A percentile compares a stretch with the other conserved stretches of the same genome.
Evolutionary conservation across 2,888 invertebrate genomes (phyloP).

Genomic region (Heliothis peltigera): DNA sequence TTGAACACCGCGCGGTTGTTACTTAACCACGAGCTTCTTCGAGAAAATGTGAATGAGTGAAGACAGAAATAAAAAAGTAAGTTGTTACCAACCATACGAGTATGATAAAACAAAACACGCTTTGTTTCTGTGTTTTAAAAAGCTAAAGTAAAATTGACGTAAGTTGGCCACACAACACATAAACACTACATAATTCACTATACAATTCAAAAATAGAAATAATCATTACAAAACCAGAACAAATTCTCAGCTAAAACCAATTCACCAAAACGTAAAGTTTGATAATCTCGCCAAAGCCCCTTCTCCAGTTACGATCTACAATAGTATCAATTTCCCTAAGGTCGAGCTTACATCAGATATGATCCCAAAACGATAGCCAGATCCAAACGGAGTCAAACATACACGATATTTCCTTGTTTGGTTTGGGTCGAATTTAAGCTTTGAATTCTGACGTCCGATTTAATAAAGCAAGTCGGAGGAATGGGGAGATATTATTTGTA

Average conservation of each 20-base stretch:
- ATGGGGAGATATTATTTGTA: not conserved
- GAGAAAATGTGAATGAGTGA: too few relatives aligned
- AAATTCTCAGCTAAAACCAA: not conserved
- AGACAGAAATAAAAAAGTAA: too few relatives aligned
- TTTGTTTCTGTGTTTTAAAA: too few relatives aligned
- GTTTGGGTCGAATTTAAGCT: conserved; percentile 13
- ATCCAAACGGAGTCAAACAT: conserved; percentile 3
- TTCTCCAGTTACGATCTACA: not conserved
- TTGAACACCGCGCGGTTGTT: too few relatives aligned
- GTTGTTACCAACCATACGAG: too few relatives aligned
- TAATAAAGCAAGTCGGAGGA: not conserved
- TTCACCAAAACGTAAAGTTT: not conserved
- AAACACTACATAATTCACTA: too few relatives aligned
- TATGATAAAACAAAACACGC: too few relatives aligned
- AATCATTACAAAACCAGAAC: too few relatives aligned
- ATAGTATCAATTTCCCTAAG: conserved; percentile 3
- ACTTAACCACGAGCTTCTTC: too few relatives aligned
- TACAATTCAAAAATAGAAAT: too few relatives aligned
- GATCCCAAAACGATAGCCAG: not conserved
- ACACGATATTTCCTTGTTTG: conserved; percentile 4
- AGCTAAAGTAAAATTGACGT: too few relatives aligned
- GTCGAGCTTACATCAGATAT: not conserved
- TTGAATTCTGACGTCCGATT: conserved; percentile 1
- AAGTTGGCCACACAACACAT: too few relatives aligned
- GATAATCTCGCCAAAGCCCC: not conserved